Percentiles rank a stretch among this genome's conserved stretches.
These are phyloP conservation scores for Phalangium opilio DNA, from an alignment of 2,888 invertebrate genomes.

Conservation along the genomic window DNA sequence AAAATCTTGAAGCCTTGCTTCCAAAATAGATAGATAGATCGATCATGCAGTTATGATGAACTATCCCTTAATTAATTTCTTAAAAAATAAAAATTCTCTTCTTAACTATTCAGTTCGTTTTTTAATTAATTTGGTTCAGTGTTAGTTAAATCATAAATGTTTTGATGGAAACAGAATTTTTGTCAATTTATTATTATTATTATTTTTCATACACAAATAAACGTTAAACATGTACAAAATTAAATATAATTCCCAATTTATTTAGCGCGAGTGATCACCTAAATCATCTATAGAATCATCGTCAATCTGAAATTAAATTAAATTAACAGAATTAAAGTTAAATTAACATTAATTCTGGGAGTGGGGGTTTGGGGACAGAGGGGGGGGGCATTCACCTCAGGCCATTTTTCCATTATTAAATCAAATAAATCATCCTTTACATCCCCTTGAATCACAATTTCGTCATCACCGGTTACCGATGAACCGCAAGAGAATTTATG, in stretches of 20 bases:
- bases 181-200: too few species aligned
- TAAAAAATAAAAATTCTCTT: too few species aligned
- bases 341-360: background rate
- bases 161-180: too few species aligned
- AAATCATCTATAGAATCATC: conserved; percentile 83
- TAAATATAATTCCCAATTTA: background rate
- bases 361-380: conserved; percentile 1
- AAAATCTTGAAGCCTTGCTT: background rate
- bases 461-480: conserved; percentile 95
- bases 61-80: too few species aligned
- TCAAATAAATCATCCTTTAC: conserved; percentile 97
- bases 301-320: conserved; percentile 48
- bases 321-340: background rate
- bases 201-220: too few species aligned
- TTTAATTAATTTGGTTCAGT: too few species aligned
- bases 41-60: too few species aligned
- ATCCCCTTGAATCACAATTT: conserved; percentile 98
- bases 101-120: too few species aligned
- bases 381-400: conserved; percentile 48
- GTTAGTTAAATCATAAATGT: too few species aligned
- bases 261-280: conserved; percentile 49
- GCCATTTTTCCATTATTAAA: conserved; percentile 96
- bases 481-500: conserved; percentile 98
- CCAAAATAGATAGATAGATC: too few species aligned
- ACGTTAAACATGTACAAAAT: too few species aligned